Percentiles rank a stretch among this genome's conserved stretches.
These are phyloP conservation scores for Camptogramma bilineatum DNA, from an alignment of 2,888 invertebrate genomes.

Conservation along the genomic window DNA sequence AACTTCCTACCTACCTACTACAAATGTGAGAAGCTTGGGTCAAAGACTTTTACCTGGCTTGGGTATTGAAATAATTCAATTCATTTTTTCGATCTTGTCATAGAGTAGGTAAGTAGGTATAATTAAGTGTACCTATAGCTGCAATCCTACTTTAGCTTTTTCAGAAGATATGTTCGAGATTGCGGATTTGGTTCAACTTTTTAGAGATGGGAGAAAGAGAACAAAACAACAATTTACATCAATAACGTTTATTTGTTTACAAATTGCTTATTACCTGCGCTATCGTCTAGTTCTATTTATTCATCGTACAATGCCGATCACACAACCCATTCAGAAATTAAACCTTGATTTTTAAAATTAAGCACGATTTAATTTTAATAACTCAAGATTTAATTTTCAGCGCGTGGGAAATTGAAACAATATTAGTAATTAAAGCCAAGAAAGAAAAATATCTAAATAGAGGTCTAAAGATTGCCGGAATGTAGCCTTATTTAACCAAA, in stretches of 20 bases:
- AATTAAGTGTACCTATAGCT: too few species aligned
- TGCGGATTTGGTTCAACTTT: not conserved
- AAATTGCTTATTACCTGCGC: constrained; percentile 64
- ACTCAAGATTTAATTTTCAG: constrained; percentile 10
- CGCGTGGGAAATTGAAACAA: constrained; percentile 1
- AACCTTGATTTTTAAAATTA: constrained; percentile 7
- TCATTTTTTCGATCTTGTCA: too few species aligned
- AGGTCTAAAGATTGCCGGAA: constrained; percentile 25
- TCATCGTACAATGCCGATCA: constrained; percentile 10
- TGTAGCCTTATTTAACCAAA: constrained; percentile 18
- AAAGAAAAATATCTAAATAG: constrained; percentile 14
- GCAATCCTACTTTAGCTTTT: too few species aligned
- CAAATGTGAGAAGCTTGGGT: too few species aligned
- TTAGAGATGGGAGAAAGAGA: constrained; percentile 11
- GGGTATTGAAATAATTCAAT: too few species aligned
- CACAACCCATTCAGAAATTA: constrained; percentile 11
- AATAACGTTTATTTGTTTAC: constrained; percentile 69
- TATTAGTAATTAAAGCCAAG: constrained; percentile 35
- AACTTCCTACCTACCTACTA: too few species aligned
- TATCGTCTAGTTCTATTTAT: constrained; percentile 56
- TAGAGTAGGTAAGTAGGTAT: too few species aligned
- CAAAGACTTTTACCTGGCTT: too few species aligned
- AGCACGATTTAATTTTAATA: not conserved
- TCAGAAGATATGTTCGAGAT: too few species aligned
- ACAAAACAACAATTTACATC: constrained; percentile 46